These are phyloP conservation scores for Chelonia mydas DNA, from an alignment of 2,797 vertebrate species.

Conservation along the genomic window DNA sequence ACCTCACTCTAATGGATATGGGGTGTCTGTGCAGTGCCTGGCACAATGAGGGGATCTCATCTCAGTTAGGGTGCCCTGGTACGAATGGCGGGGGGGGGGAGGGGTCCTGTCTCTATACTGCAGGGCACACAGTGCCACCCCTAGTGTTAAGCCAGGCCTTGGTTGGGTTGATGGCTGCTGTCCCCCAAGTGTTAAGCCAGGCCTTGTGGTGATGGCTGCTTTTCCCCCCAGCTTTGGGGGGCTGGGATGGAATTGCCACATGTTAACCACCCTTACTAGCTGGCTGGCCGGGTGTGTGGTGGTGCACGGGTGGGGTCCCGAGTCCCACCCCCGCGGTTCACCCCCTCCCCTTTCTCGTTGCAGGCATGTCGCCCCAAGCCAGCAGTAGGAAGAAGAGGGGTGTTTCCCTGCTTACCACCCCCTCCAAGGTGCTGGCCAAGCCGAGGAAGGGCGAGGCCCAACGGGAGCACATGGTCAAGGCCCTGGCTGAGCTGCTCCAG, in stretches of 20 bases:
- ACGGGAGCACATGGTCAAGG: slow-evolving; percentile 83
- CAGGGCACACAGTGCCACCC: neutral
- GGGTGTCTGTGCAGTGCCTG: neutral
- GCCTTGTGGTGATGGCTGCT: neutral
- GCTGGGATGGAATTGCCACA: neutral
- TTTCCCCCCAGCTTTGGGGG: neutral
- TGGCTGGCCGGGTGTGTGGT: neutral
- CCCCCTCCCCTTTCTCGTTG: slow-evolving; percentile 59
- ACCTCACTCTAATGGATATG: neutral
- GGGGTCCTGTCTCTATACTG: neutral
- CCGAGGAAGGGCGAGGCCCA: slow-evolving; percentile 76
- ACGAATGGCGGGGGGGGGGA: too few relatives aligned
- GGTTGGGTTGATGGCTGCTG: neutral
- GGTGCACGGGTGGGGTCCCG: neutral
- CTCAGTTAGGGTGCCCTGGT: neutral
- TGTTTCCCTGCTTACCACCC: slow-evolving; percentile 36
- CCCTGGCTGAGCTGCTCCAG: slow-evolving; percentile 74
- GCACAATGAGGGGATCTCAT: too few relatives aligned
- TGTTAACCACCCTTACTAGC: neutral
- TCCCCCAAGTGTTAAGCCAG: too few relatives aligned
- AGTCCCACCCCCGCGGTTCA: neutral
- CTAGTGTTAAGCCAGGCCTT: too few relatives aligned
- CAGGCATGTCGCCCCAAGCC: slow-evolving; percentile 68
- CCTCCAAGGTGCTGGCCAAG: slow-evolving; percentile 48
- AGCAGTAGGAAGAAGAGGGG: slow-evolving; percentile 71